Base-by-base conservation (phyloP, 2,797 vertebrate genomes). In the Lutjanus campechanus region DNA sequence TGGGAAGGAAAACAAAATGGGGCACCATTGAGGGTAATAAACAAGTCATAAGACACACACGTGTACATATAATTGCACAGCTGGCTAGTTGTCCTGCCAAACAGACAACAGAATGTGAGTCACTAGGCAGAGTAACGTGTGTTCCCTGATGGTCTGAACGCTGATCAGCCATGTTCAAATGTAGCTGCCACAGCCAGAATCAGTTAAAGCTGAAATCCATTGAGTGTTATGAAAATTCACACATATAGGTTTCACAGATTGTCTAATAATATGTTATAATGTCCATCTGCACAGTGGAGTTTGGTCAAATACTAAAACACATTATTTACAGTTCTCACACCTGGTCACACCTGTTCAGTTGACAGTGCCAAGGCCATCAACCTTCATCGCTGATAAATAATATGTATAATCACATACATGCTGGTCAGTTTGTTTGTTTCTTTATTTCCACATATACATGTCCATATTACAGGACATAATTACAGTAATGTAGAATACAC, bases 1-100 rank as follows among this genome's bases (percentile, higher is more conserved):
- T 99, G 65, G 98, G 98, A 55, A 96, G 98, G 88, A 99, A 99
- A 94, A 99, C 98, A 83, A 99, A 98, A 78, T 99, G 98, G 98
- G 98, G 98, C 83, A 99, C 97, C 90, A 99, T 99, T 49, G 98
- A 99, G 96, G 98, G 98, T 99, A 96, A 91, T 16, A 20, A 8
- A 55, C 44, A 51, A 53, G 69, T 46, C 53, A 16, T 44, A n/a
- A 66, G 5, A 51, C 15, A 51, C 11, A 70, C 29, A 41, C 41
- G 69, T 8, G 63, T 3, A 53, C 11, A 74, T 54, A 74, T 20
- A 25, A 43, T 16, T 11, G 41, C 40, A 77, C 60, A 63, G 77
- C 76, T 56, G 47, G 73, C 58, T 76, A 46, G 43, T 56, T 55
- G 10, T 59, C 20, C 63, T 56, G 61, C 40, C 49, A 59, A 72